These are phyloP conservation scores for Pseudochirops corinnae DNA, from an alignment of 2,797 vertebrate genomes.

Conservation along the genomic window DNA sequence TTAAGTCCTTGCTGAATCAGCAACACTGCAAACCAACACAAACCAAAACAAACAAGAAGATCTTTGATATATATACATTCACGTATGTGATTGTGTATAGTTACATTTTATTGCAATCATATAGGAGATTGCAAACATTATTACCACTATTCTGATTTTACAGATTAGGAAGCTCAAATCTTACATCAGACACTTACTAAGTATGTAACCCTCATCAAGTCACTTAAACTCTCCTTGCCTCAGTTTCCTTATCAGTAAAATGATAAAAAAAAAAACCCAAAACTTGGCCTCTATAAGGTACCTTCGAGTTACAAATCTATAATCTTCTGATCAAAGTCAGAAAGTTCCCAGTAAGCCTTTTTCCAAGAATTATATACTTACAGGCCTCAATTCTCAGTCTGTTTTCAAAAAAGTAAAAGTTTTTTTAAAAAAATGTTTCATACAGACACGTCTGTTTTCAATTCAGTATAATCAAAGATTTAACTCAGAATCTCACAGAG, in stretches of 20 bases:
- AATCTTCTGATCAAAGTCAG: background rate
- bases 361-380: background rate
- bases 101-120: background rate
- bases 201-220: background rate
- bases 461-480: constrained; percentile 50
- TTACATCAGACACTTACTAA: background rate
- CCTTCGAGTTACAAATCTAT: background rate
- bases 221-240: background rate
- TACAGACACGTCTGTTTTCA: constrained; percentile 38
- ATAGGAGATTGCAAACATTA: background rate
- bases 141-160: background rate
- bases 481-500: background rate
- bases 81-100: background rate
- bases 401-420: constrained; percentile 32
- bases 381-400: constrained; percentile 48
- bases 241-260: background rate
- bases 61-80: background rate
- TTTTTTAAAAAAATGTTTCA: constrained; percentile 68
- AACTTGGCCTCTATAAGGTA: background rate
- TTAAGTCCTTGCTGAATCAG: background rate
- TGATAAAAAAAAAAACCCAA: background rate
- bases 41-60: background rate
- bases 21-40: background rate
- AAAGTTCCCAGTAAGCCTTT: background rate
- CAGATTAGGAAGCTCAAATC: background rate